Evolutionary conservation across 1,140 invertebrate species (phyloP), one percentile per base, ranked within the genome.

Genomic region (Battus philenor): DNA sequence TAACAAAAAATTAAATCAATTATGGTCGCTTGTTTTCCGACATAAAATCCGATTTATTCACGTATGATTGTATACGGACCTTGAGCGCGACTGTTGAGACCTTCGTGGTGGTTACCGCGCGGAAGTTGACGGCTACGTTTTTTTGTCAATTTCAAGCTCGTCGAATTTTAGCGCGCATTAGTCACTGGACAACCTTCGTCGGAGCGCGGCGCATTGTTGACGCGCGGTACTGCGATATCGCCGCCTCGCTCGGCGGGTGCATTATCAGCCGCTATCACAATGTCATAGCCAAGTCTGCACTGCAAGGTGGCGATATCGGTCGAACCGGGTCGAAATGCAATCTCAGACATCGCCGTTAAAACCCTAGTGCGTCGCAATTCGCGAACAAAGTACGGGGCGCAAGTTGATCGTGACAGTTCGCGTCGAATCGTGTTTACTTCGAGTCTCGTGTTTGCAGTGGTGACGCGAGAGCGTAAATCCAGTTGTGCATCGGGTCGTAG

Each of bases 31-130:
- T 59, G 67, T 74, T 74, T 79, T 77, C 52, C 54, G 48, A 68
- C 57, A 68, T 71, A 74, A 83, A 76, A 69, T 75, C 50, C 63
- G 71, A 77, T 77, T 77, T 77, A 79, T 75, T 69, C 73, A 76
- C 59, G 69, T 80, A 82, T 79, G 74, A 79, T 79, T 82, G 74
- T 82, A 77, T 75, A 65, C 74, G 72, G 76, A 84, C 80, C 80
- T 84, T 84, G 78, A 82, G 73, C 63, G 55, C 63, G 66, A 60
- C 59, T 62, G 71, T 65, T 60, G 68, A 84, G 75, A 84, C 80
- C 80, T 84, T 84, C 76, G 69, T 72, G 76, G 63, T 68, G 63
- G 80, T 84, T 82, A 84, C 80, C 65, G 80, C 78, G 80, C 80
- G 80, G 80, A 84, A 84, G 80, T 82, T 64, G 76, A 59, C 71